A percentile compares a stretch with the other conserved stretches of the same genome.
Conservation (phyloP, 2,888 invertebrate genomes). For the Caenorhabditis angaria region DNA sequence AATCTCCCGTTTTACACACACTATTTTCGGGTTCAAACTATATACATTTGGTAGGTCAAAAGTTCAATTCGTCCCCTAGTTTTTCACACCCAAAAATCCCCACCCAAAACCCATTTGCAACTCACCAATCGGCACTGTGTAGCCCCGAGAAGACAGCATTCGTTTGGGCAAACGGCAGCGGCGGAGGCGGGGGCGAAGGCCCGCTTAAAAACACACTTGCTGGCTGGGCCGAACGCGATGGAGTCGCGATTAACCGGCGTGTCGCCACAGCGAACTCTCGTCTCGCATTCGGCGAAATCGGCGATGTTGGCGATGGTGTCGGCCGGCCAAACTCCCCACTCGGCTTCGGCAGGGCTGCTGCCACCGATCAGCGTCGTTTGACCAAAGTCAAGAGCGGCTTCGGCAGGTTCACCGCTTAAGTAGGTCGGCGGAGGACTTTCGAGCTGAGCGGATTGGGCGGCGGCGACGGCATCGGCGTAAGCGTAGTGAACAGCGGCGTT, state of each 20-base stretch:
- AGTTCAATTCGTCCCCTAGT: too few species aligned
- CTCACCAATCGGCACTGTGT: slow-evolving; percentile 45
- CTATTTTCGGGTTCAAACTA: too few species aligned
- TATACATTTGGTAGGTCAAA: too few species aligned
- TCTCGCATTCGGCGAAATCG: slow-evolving; percentile 32
- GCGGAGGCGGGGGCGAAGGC: slow-evolving; percentile 58
- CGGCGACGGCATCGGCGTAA: slow-evolving; percentile 5
- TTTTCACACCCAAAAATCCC: too few species aligned
- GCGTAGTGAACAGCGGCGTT: neutral
- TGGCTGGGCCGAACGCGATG: slow-evolving; percentile 44
- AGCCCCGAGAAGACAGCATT: slow-evolving; percentile 38
- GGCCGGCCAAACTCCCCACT: slow-evolving; percentile 55
- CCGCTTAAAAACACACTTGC: slow-evolving; percentile 69
- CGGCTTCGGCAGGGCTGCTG: slow-evolving; percentile 18
- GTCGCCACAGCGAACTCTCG: slow-evolving; percentile 59
- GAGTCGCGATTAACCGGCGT: slow-evolving; percentile 41
- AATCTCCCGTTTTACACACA: too few species aligned
- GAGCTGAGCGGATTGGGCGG: neutral
- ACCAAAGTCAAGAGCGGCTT: neutral
- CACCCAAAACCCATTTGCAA: too few species aligned
- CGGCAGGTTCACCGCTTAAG: neutral
- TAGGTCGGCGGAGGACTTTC: neutral
- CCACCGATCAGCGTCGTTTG: neutral
- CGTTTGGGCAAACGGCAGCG: slow-evolving; percentile 46
- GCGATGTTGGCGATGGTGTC: slow-evolving; percentile 13